Base-by-base conservation (phyloP, 2,888 invertebrate genomes). In the Calliphora vomitoria region DNA sequence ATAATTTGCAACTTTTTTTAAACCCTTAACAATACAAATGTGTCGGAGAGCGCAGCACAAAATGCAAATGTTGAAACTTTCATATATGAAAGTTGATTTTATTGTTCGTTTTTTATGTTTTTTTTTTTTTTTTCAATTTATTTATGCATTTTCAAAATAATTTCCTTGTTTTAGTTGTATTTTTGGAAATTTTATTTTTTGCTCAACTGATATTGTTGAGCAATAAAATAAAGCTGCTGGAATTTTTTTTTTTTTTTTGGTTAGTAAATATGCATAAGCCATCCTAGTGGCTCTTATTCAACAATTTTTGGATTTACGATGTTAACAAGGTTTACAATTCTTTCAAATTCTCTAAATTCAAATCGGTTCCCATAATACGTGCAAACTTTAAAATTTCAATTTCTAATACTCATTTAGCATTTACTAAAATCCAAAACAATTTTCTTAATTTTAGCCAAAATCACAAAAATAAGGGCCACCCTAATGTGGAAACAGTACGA, bases 181-280 rank as follows among this genome's bases (percentile, higher is more conserved):
- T 75, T 80, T 62, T 62, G 11, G 10, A 20, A 18, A 35, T 35
- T 35, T 35, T 60, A 60, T 60, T 62, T 50, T 60, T 76, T 38
- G 35, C 25, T 25, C 41, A 81, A 55, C 64, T 74, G 53, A 78
- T 87, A 84, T 87, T 87, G 76, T 78, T 81, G 55, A 60, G 35
- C 81, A 76, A 76, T 87, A 84, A 84, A 81, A 84, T 71, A 76
- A 84, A 87, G 81, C 84, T 84, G 83, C 74, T 55, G 72, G 72
- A 18, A 68, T 72, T 72, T 44, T 11, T 35, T 82, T 71, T 18
- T n/a, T n/a, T n/a, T n/a, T n/a, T n/a, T n/a, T n/a, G n/a, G 10
- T 18, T 44, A 8, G 25, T 64, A 44, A 44, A 44, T 44, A 4
- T 58, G 15, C 38, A 18, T 66, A 8, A 68, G 15, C 11, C n/a